phyloP scores from a whole-genome alignment of 2,113 vertebrate genomes.

The Opisthocomus hoazin region DNA sequence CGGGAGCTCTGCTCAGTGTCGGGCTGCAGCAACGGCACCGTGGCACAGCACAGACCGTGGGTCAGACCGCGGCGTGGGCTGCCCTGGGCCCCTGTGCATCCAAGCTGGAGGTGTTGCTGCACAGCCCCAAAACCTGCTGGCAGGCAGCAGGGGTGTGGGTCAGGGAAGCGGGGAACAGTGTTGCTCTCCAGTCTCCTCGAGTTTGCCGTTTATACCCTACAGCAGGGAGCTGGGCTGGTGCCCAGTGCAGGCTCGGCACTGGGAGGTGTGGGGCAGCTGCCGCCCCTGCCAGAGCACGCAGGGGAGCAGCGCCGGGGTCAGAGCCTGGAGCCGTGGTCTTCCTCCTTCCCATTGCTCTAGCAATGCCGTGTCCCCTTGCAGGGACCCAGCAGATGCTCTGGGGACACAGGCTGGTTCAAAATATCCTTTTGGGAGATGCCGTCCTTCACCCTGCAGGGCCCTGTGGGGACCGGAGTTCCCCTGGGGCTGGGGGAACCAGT shows the following conservation, averaged over 20 bases:
- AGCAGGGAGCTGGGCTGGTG: neutral
- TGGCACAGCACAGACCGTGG: accelerated
- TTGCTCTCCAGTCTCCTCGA: neutral
- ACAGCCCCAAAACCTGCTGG: neutral
- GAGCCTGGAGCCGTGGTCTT: neutral
- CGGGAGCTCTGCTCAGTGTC: slow-evolving; percentile 43
- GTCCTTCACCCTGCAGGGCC: neutral
- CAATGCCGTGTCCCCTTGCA: accelerated
- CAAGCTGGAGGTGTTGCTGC: neutral
- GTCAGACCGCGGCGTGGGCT: neutral
- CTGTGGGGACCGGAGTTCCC: neutral
- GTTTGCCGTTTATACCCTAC: neutral
- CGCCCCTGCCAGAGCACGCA: neutral
- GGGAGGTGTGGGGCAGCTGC: neutral
- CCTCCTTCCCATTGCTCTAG: neutral
- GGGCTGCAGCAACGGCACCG: neutral
- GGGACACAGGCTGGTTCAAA: neutral
- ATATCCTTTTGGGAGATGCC: neutral
- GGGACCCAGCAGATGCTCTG: neutral
- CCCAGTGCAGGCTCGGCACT: accelerated
- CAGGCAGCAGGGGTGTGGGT: neutral
- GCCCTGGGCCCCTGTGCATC: neutral
- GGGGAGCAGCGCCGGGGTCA: neutral
- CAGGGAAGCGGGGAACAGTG: neutral
- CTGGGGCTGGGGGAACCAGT: neutral